phyloP scores from a whole-genome alignment of 2,113 vertebrate genomes.

The Solea senegalensis region DNA sequence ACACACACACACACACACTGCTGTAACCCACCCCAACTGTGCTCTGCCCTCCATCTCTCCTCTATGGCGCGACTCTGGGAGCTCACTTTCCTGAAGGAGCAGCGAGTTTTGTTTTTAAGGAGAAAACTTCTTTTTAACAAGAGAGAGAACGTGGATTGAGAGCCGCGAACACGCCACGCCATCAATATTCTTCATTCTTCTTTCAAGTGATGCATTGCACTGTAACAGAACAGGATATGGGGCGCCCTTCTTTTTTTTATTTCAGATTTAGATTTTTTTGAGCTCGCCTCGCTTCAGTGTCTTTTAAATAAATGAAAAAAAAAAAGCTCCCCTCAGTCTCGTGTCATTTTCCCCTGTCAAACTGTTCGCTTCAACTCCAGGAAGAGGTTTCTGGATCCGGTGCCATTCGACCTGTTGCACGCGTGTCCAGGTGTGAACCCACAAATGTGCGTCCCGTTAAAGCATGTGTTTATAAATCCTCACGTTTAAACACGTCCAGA shows the following conservation, averaged over 20 bases:
- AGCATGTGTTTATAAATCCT: conserved; percentile 39
- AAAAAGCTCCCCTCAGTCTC: conserved; percentile 1
- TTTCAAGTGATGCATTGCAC: conserved; percentile 46
- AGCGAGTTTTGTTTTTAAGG: conserved; percentile 52
- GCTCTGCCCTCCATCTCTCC: conserved; percentile 78
- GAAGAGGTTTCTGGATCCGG: conserved; percentile 18
- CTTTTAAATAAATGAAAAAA: background rate
- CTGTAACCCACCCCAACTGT: conserved; percentile 60
- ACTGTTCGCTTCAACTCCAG: conserved; percentile 20
- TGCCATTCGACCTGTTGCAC: conserved; percentile 40
- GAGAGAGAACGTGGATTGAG: conserved; percentile 9
- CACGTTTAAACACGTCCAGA: conserved; percentile 36
- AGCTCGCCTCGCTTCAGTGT: background rate
- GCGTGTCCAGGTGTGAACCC: conserved; percentile 52
- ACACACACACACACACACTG: conserved; percentile 31
- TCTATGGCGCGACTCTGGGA: conserved; percentile 49
- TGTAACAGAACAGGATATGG: conserved; percentile 22
- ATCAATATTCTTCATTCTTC: conserved; percentile 45
- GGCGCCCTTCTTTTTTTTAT: conserved; percentile 4
- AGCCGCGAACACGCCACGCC: conserved; percentile 37
- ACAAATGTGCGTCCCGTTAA: conserved; percentile 1
- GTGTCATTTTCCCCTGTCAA: conserved; percentile 34
- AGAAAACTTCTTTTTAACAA: conserved; percentile 3
- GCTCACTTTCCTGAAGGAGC: conserved; percentile 30
- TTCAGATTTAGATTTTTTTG: background rate